Base-by-base conservation (phyloP, 2,888 invertebrate species). In the Luperina nickerlii region DNA sequence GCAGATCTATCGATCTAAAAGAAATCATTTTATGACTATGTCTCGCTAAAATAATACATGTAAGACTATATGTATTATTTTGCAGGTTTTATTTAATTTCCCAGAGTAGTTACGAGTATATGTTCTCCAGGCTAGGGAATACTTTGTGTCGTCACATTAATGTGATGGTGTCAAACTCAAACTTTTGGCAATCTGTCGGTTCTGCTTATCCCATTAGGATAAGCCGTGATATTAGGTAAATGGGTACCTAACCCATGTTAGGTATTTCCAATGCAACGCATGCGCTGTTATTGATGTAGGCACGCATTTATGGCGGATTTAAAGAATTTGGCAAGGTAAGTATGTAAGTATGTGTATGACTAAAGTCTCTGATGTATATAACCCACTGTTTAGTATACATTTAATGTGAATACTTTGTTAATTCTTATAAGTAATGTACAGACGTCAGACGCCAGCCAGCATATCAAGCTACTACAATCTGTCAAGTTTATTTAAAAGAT, bases 351-450 rank as follows among this genome's bases (percentile, higher is more conserved):
- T 24, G n/a, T n/a, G 11, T 38, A n/a, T 27, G 60, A 66, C 57
- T 32, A 20, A n/a, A 42, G 32, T 54, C 15, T 38, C 15, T 63
- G 65, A 62, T 69, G n/a, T n/a, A n/a, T 48, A 82, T 71, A 74
- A 51, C 66, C 66, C 48, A 83, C 74, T 83, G 74, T 83, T 74
- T 71, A 63, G 8, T 42, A 32, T 57, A 54, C 20, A 45, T 82
- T 82, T 70, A 48, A 76, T 65, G 68, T 32, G 48, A 32, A 71
- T 71, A 60, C 18, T 82, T 70, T 57, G 73, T 62, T 70, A 48
- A 71, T 83, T 79, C 66, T 27, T 71, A 9, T 60, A 45, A 51
- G n/a, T 51, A 32, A 48, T 60, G 69, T 45, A 68, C 63, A 63
- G 4, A 48, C 42, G 42, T 1, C 42, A 42, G 42, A 48, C 42